These are phyloP conservation scores for Rhinoraja longicauda DNA, from an alignment of 2,797 vertebrate species.

Conservation along the genomic window DNA sequence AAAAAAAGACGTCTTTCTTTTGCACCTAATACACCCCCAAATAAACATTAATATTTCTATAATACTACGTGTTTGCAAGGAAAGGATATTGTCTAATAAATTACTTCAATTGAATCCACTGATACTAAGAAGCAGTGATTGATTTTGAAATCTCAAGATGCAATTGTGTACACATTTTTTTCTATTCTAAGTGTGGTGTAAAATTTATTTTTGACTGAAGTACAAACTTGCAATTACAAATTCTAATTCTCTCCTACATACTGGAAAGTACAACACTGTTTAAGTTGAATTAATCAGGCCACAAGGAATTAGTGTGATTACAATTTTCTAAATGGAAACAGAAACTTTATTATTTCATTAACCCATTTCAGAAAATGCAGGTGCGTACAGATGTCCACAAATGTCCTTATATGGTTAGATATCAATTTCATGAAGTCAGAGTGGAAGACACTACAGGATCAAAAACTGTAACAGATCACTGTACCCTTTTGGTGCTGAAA, in stretches of 20 bases:
- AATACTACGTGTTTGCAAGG: no score
- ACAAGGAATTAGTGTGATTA: background rate
- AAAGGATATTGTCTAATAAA: no score
- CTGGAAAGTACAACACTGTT: background rate
- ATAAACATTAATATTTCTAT: no score
- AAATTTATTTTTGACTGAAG: background rate
- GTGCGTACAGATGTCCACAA: background rate
- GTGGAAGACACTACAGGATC: background rate
- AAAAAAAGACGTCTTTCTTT: no score
- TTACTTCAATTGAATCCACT: no score
- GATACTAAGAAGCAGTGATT: no score
- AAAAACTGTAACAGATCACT: background rate
- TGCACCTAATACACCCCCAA: no score
- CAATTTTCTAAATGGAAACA: background rate
- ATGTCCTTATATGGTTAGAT: background rate
- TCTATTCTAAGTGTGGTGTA: background rate
- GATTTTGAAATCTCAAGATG: no score
- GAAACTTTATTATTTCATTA: background rate
- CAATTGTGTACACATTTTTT: no score
- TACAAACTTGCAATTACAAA: background rate
- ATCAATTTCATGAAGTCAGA: background rate
- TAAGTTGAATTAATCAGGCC: background rate
- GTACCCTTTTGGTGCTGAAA: conserved; percentile 61
- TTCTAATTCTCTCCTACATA: background rate
- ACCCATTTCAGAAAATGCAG: background rate